These are phyloP conservation scores for Cydia splendana DNA, from an alignment of 1,140 invertebrate species.

Conservation along the genomic window DNA sequence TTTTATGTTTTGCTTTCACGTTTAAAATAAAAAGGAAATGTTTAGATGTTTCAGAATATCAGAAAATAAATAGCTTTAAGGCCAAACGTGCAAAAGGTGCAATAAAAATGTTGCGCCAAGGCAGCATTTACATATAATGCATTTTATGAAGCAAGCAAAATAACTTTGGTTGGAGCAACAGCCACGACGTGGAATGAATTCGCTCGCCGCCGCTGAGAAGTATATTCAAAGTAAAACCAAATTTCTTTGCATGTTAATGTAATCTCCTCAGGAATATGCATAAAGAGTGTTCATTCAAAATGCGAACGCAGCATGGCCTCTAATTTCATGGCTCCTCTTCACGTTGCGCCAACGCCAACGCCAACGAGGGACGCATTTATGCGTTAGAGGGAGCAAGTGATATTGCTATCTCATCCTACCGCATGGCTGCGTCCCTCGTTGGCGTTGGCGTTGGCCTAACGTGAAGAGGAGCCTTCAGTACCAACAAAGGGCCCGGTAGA, in stretches of 20 bases:
- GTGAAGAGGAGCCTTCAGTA: too few species aligned
- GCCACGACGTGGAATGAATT: slow-evolving; percentile 6
- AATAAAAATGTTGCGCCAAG: slow-evolving; percentile 6
- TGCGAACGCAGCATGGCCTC: background rate
- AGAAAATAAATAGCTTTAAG: background rate
- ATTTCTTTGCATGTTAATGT: background rate
- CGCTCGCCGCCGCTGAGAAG: background rate
- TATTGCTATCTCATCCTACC: too few species aligned
- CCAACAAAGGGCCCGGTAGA: background rate
- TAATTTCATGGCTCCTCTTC: too few species aligned
- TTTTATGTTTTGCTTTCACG: too few species aligned
- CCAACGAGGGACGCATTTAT: too few species aligned
- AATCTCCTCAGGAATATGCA: background rate
- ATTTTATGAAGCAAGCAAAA: slow-evolving; percentile 13
- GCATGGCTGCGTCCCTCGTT: too few species aligned
- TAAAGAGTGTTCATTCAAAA: background rate
- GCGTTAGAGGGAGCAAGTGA: too few species aligned
- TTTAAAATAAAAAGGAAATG: background rate
- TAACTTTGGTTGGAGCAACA: background rate
- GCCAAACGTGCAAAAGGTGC: background rate
- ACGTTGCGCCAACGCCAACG: too few species aligned
- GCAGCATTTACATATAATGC: slow-evolving; percentile 19
- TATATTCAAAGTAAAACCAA: slow-evolving; percentile 9
- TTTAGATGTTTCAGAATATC: background rate
- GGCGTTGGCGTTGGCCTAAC: too few species aligned